Evolutionary conservation across 2,888 invertebrate species (phyloP), one percentile per base, ranked within the genome.

Genomic region (Zeuzera pyrina): DNA sequence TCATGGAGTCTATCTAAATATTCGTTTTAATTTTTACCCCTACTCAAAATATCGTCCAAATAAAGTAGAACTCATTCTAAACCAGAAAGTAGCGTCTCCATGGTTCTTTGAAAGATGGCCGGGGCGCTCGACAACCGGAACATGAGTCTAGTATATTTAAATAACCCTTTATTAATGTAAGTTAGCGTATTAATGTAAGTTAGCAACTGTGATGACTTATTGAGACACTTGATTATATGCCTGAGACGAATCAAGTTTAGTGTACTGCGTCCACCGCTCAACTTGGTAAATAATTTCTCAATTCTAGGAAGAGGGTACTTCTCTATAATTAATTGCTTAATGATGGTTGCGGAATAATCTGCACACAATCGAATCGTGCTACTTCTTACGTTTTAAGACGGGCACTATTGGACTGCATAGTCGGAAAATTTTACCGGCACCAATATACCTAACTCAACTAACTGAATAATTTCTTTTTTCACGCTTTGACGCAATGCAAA

Each of bases 51-150:
- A 16, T 44, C 43, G 21, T 42, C 42, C 2, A 41, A 22, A 7
- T 43, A 16, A 29, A 38, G 45, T 11, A 39, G 13, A 8, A 19
- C 6, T 1, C 44, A 40, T 3, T 40, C 38, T 5, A 42, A 23
- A 0, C 42, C 45, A 1, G 45, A 21, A 11, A 45, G 12, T 11
- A 47, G 19, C 10, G 15, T 27, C 15, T 43, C 42, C 31, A 45
- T 42, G 6, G 39, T 36, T 3, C 42, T 36, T 28, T 46, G 48
- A 16, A 45, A 48, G 22, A 45, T 41, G 6, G 44, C 41, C 8
- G 42, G 42, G 10, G 41, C 41, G 13, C 38, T 40, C 1, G 42
- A 15, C 23, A 42, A 23, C 1, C 44, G 39, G 22, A 34, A 41
- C 2, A 32, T 36, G 7, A 32, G 7, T 13, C 32, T 12, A 7